Percentiles rank a stretch among this genome's conserved stretches.
Conservation (phyloP, 1,140 invertebrate genomes). For the Agraylea sexmaculata region DNA sequence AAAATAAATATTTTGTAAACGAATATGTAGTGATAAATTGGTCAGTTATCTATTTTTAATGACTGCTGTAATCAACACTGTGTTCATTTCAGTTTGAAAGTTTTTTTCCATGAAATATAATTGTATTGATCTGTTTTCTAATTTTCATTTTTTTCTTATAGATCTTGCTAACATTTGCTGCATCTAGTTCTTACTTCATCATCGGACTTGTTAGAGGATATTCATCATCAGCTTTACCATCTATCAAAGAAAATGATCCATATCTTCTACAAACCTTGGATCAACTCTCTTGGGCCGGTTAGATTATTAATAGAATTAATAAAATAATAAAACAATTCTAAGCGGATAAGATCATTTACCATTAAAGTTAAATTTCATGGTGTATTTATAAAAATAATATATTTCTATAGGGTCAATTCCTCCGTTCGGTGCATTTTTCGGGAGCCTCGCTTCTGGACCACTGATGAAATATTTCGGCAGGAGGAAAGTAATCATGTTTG, state of each 20-base stretch:
- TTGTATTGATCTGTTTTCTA: constrained; percentile 1
- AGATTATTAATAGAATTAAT: constrained; percentile 15
- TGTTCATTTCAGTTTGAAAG: too few species aligned
- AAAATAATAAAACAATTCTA: background rate
- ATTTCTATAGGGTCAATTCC: constrained; percentile 41
- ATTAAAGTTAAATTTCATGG: background rate
- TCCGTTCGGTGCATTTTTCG: constrained; percentile 40
- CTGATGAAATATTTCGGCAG: constrained; percentile 39
- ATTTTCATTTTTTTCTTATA: constrained; percentile 25
- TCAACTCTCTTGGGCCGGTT: constrained; percentile 46
- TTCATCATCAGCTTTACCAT: constrained; percentile 44
- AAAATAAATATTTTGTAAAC: too few species aligned
- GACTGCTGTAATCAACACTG: too few species aligned
- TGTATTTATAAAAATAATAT: background rate
- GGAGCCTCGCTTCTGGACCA: constrained; percentile 37
- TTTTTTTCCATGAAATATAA: too few species aligned
- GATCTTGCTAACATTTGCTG: constrained; percentile 41
- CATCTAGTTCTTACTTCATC: constrained; percentile 42
- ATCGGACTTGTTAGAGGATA: constrained; percentile 45
- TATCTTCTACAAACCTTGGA: constrained; percentile 32
- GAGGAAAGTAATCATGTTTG: constrained; percentile 32
- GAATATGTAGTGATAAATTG: too few species aligned
- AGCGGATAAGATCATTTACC: background rate
- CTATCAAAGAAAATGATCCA: constrained; percentile 32
- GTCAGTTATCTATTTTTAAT: too few species aligned